Percentiles rank a stretch among this genome's conserved stretches.
Evolutionary conservation across 2,888 invertebrate species (phyloP).

Genomic region (Scaptomyza parva): DNA sequence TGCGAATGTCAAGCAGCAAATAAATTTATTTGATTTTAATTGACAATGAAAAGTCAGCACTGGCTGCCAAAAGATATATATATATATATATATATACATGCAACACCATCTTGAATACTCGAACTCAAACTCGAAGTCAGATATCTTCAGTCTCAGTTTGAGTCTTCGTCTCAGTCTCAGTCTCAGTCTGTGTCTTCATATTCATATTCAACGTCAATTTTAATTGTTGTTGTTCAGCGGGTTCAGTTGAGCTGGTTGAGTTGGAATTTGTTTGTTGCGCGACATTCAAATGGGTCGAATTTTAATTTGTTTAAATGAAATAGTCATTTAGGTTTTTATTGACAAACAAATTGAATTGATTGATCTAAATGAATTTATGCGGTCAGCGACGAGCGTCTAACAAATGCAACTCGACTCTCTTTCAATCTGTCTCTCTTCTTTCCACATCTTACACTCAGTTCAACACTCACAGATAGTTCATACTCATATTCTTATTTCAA

Average conservation of each 20-base stretch:
- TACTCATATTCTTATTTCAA: conserved; percentile 6
- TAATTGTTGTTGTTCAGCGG: conserved; percentile 66
- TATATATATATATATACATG: neutral
- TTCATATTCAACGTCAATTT: conserved; percentile 69
- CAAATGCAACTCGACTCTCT: conserved; percentile 12
- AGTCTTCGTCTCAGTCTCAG: conserved; percentile 16
- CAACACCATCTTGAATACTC: conserved; percentile 14
- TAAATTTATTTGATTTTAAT: conserved; percentile 83
- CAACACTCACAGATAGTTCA: conserved; percentile 3
- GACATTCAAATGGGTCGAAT: conserved; percentile 83
- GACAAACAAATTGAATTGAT: conserved; percentile 85
- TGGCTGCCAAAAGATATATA: conserved; percentile 37
- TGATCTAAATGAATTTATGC: conserved; percentile 85
- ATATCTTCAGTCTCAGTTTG: conserved; percentile 48
- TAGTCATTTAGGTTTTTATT: conserved; percentile 85
- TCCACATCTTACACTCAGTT: neutral
- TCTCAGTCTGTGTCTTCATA: conserved; percentile 16
- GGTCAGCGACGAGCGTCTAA: conserved; percentile 58
- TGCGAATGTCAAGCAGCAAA: conserved; percentile 76
- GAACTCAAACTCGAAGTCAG: conserved; percentile 19
- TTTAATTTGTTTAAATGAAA: conserved; percentile 85
- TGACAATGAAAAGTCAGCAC: conserved; percentile 79
- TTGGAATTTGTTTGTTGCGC: conserved; percentile 68
- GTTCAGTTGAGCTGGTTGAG: conserved; percentile 51
- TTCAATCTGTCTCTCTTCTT: neutral